Evolutionary conservation across 2,797 vertebrate species (phyloP).

Genomic region (Hoplostethus mediterraneus): DNA sequence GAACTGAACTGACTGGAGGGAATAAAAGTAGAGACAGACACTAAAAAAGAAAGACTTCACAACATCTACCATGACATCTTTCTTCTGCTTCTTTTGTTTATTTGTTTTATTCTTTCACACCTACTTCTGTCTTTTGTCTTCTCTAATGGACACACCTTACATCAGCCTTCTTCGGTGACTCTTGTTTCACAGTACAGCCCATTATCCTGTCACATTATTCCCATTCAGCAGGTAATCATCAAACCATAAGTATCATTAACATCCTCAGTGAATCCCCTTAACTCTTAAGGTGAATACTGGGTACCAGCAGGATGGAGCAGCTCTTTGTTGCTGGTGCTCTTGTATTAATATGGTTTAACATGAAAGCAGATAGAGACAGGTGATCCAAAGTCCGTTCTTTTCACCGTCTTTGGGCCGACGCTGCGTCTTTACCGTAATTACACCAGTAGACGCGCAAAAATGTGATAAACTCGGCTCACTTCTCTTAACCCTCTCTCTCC

Average conservation of each 20-base stretch:
- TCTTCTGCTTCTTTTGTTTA: no score
- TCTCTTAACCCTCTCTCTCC: no score
- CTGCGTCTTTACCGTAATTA: no score
- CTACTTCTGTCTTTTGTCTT: not conserved
- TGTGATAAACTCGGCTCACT: no score
- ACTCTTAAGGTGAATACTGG: not conserved
- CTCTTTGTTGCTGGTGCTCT: not conserved
- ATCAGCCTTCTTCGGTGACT: not conserved
- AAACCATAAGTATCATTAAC: not conserved
- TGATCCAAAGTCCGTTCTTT: no score
- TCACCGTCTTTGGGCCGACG: no score
- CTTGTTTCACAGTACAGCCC: not conserved
- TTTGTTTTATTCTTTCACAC: not conserved
- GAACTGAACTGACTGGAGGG: no score
- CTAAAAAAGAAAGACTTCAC: no score
- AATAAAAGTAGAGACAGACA: no score
- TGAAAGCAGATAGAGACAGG: no score
- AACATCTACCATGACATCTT: no score
- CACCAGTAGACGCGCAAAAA: no score
- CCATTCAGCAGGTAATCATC: not conserved
- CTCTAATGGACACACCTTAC: not conserved
- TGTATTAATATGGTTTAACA: not conserved
- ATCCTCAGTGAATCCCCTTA: not conserved
- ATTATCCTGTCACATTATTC: constrained; percentile 3
- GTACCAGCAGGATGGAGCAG: not conserved